phyloP scores from a whole-genome alignment of 2,113 vertebrate genomes.

The Bostrychus sinensis region DNA sequence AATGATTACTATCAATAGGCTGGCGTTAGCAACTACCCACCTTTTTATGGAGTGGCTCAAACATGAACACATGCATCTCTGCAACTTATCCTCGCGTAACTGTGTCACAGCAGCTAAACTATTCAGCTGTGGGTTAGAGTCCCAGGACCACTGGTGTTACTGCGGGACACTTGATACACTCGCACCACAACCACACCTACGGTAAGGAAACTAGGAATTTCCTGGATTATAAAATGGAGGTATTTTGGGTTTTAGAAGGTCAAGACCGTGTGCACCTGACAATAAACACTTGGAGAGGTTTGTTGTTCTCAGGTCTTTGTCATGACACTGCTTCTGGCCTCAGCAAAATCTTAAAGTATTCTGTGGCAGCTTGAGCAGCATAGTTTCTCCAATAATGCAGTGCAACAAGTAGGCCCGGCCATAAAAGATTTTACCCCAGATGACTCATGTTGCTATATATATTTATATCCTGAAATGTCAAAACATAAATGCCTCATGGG shows the following conservation, averaged over 20 bases:
- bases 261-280: constrained; percentile 63
- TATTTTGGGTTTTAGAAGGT: constrained; percentile 67
- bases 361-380: constrained; percentile 11
- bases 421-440: constrained; percentile 4
- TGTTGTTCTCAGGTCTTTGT: constrained; percentile 26
- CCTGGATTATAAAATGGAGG: constrained; percentile 72
- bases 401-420: constrained; percentile 10
- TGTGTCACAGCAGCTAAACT: constrained; percentile 58
- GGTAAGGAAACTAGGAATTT: constrained; percentile 74
- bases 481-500: background rate
- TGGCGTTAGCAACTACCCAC: constrained; percentile 47
- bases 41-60: constrained; percentile 34
- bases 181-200: constrained; percentile 74
- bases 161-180: constrained; percentile 71
- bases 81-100: constrained; percentile 33
- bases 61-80: constrained; percentile 30
- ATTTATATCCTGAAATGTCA: constrained; percentile 1
- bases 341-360: constrained; percentile 20
- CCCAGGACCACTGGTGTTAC: constrained; percentile 60
- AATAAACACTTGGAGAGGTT: constrained; percentile 54
- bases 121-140: constrained; percentile 55
- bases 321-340: constrained; percentile 24
- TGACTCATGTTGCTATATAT: background rate
- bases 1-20: constrained; percentile 66
- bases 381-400: background rate